These are phyloP conservation scores for Drosophila hydei DNA, from an alignment of 1,140 invertebrate genomes.

Conservation along the genomic window DNA sequence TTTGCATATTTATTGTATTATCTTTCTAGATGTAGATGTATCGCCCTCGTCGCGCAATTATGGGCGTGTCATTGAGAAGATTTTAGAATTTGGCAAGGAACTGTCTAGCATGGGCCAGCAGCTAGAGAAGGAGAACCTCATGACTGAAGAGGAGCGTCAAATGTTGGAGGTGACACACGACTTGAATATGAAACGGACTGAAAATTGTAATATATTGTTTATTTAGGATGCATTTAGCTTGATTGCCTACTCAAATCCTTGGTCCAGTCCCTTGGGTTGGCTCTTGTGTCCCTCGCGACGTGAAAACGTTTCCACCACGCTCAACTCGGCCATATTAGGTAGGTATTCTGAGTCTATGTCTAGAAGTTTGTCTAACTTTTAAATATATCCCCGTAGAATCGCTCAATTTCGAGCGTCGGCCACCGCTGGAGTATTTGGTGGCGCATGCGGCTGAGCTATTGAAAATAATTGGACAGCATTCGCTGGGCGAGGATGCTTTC, in stretches of 20 bases:
- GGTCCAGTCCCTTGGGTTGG: slow-evolving; percentile 97
- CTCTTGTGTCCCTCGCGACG: slow-evolving; percentile 96
- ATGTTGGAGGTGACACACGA: slow-evolving; percentile 90
- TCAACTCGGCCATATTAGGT: slow-evolving; percentile 99
- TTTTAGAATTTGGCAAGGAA: slow-evolving; percentile 97
- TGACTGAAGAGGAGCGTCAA: slow-evolving; percentile 94
- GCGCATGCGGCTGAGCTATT: slow-evolving; percentile 95
- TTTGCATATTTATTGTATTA: background rate
- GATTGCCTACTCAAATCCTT: slow-evolving; percentile 98
- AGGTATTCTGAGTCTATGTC: slow-evolving; percentile 46
- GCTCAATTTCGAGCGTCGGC: slow-evolving; percentile 93
- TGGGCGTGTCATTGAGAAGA: slow-evolving; percentile 93
- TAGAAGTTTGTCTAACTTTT: too few species aligned
- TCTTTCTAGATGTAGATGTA: slow-evolving; percentile 84
- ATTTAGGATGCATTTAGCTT: slow-evolving; percentile 97
- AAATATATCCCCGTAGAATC: slow-evolving; percentile 88
- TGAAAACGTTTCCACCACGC: slow-evolving; percentile 96
- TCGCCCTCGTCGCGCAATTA: slow-evolving; percentile 86
- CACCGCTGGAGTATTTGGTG: slow-evolving; percentile 95
- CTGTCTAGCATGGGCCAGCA: slow-evolving; percentile 95
- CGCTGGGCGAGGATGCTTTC: slow-evolving; percentile 97
- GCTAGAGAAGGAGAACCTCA: slow-evolving; percentile 92
- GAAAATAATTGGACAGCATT: slow-evolving; percentile 93
- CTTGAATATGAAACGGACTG: background rate
- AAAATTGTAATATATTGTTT: slow-evolving; percentile 23